These are phyloP conservation scores for Gnathonemus longibarbis DNA, from an alignment of 2,113 vertebrate species.

Conservation along the genomic window DNA sequence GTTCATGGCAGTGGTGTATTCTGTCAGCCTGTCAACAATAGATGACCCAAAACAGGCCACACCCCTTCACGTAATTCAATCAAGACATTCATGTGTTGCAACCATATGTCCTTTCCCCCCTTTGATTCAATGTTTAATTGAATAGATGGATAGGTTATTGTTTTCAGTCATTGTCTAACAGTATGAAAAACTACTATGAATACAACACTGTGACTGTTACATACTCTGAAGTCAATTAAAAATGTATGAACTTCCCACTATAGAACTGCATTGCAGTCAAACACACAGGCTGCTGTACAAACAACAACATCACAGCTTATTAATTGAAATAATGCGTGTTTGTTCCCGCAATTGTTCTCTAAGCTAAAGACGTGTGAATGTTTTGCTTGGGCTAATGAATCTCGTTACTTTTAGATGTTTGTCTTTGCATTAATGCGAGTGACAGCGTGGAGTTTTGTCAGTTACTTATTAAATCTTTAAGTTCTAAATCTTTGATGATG, in stretches of 20 bases:
- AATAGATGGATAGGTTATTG: neutral
- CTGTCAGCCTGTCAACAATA: conserved; percentile 7
- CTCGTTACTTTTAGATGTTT: neutral
- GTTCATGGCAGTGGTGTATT: neutral
- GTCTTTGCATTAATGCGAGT: neutral
- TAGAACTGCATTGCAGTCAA: neutral
- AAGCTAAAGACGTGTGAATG: neutral
- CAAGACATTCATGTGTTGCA: neutral
- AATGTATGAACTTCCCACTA: conserved; percentile 12
- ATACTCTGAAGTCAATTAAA: neutral
- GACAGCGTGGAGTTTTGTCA: neutral
- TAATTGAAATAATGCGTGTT: neutral
- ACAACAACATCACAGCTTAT: neutral
- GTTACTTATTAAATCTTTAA: neutral
- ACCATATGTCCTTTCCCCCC: neutral
- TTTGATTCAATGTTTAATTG: neutral
- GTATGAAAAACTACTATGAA: neutral
- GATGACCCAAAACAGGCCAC: neutral
- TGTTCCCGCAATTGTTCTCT: neutral
- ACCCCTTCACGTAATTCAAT: conserved; percentile 8
- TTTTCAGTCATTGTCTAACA: neutral
- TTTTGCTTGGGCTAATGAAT: neutral
- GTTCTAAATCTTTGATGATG: neutral
- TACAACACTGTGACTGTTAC: neutral
- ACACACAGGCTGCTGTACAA: neutral